phyloP scores from a whole-genome alignment of 2,888 invertebrate species.

The Mesodorylaimus sp. region DNA sequence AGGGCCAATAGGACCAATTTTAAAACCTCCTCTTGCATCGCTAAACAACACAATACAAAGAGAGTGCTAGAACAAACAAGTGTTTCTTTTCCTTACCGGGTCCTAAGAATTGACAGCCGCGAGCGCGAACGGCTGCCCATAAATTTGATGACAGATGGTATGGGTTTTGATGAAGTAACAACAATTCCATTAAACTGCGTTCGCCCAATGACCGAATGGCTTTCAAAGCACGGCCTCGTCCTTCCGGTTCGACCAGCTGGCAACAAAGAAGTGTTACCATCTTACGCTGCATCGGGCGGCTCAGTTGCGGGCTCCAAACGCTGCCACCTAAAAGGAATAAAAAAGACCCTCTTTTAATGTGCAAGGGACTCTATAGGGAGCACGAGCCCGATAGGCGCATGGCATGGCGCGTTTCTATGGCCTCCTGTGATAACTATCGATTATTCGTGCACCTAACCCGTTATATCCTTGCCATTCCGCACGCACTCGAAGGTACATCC shows the following conservation, averaged over 20 bases:
- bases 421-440: no score
- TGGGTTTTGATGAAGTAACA: constrained; percentile 83
- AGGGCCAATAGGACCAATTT: constrained; percentile 67
- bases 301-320: constrained; percentile 38
- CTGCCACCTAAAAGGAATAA: constrained; percentile 13
- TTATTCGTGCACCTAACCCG: no score
- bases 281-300: constrained; percentile 86
- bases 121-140: constrained; percentile 86
- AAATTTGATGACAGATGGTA: constrained; percentile 78
- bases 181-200: constrained; percentile 75
- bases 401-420: no score
- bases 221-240: constrained; percentile 35
- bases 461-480: no score
- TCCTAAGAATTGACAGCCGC: constrained; percentile 93
- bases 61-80: constrained; percentile 4
- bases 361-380: no score
- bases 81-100: constrained; percentile 43
- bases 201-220: constrained; percentile 83
- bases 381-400: no score
- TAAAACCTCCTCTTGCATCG: constrained; percentile 96
- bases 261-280: constrained; percentile 77
- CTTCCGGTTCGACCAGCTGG: constrained; percentile 70
- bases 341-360: no score
- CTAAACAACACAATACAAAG: no score
- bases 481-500: no score